Evolutionary conservation across 2,888 invertebrate genomes (phyloP), one percentile per base, ranked within the genome.

Genomic region (Autographa pulchrina): DNA sequence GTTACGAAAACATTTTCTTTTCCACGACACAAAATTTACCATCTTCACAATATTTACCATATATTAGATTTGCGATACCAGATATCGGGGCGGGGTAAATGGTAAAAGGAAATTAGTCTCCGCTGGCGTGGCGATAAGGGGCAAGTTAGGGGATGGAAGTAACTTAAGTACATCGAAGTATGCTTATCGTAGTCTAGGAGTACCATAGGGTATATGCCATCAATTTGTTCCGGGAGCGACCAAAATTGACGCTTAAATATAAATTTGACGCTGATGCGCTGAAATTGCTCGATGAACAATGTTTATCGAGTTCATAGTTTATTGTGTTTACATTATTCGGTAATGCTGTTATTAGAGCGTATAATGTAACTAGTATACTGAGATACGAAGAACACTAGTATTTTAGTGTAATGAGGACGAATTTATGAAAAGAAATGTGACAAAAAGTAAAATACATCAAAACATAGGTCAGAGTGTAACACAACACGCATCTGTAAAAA

Each of bases 71-170:
- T 61, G 11, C 61, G 78, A 81, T 81, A 80, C 25, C 43, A 72
- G 67, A 69, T 75, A 77, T 73, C 74, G 67, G 71, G 14, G 20
- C 31, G 54, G 70, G 59, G 35, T 63, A 62, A 48, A 68, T 61
- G 72, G 54, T 60, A 20, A 59, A 62, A 82, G 82, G 82, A 83
- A 82, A 83, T 83, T 77, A 80, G 75, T 66, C 63, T 65, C 56
- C 64, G 18, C 61, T 63, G 67, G 48, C 63, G 18, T 31, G 67
- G 60, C 70, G 81, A 81, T 82, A 85, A 76, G 67, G 60, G n/a
- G 48, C 60, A 56, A 67, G 67, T 66, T 60, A 71, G 62, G 80
- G 74, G 68, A 43, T 65, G 38, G 43, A 41, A 41, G 65, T 70
- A 65, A 67, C 43, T 68, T 61, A 38, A 38, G 38, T 38, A 38